Conservation (phyloP, 1,140 invertebrate genomes). For the Reticulitermes speratus region DNA sequence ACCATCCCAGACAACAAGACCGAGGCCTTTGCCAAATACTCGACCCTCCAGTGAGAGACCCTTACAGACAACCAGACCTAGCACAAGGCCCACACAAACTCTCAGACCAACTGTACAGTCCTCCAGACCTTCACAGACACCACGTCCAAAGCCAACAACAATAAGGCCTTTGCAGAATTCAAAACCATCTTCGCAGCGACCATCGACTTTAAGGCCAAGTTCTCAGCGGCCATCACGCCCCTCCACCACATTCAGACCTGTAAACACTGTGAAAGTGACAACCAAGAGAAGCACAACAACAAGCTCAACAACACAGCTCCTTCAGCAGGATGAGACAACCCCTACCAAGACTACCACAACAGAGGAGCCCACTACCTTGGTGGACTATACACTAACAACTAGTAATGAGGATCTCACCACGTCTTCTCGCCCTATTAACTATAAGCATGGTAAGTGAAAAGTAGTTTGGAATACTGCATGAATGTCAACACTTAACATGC, state of each 20-base stretch:
- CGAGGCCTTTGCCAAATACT: conserved; percentile 9
- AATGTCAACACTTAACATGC: too few relatives aligned
- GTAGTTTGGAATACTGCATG: too few relatives aligned
- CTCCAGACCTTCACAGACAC: neutral
- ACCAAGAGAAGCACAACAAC: conserved; percentile 27
- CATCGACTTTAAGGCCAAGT: neutral
- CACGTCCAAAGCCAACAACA: neutral
- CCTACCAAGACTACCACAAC: conserved; percentile 42
- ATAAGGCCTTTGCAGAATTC: neutral
- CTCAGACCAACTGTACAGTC: neutral
- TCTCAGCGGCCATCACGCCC: conserved; percentile 24
- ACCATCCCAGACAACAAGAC: conserved; percentile 21
- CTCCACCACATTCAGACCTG: conserved; percentile 42
- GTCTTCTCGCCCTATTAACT: conserved; percentile 32
- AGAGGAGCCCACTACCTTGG: neutral
- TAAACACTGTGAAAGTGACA: conserved; percentile 38
- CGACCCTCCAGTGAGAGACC: neutral
- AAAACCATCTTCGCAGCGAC: neutral
- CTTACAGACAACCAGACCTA: neutral
- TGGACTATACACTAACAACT: conserved; percentile 4
- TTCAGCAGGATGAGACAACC: conserved; percentile 44
- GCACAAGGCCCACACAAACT: neutral
- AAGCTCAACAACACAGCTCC: conserved; percentile 1
- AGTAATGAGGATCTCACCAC: conserved; percentile 33
- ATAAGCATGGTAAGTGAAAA: conserved; percentile 31